Conservation (phyloP, 2,797 vertebrate genomes). For the Sylvia borin region DNA sequence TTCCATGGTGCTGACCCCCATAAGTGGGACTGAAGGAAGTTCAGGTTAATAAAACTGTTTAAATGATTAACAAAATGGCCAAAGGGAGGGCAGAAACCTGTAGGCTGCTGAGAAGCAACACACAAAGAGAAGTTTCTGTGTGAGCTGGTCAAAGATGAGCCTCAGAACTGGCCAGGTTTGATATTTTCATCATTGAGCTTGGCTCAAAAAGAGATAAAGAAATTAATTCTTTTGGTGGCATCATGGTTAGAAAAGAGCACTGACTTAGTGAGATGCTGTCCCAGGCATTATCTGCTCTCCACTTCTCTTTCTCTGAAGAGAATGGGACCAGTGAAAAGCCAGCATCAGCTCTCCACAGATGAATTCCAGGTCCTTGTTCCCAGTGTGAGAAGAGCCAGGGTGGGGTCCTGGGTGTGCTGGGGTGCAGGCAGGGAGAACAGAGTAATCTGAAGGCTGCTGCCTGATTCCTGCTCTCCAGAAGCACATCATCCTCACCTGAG, state of each 20-base stretch:
- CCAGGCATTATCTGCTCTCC: neutral
- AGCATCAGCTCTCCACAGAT: neutral
- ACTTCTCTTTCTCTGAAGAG: neutral
- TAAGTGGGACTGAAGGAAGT: neutral
- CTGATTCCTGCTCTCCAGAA: neutral
- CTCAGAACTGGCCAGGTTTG: neutral
- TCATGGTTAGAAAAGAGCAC: no score
- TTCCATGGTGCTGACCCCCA: fast-evolving
- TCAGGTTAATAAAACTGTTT: neutral
- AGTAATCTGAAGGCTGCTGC: neutral
- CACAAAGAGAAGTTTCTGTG: neutral
- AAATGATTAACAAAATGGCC: neutral
- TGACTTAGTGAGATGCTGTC: neutral
- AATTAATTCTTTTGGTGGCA: neutral
- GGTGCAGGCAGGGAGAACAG: neutral
- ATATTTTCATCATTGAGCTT: neutral
- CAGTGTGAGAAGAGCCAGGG: neutral
- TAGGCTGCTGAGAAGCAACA: neutral
- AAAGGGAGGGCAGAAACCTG: neutral
- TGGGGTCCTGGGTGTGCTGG: fast-evolving
- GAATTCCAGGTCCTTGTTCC: neutral
- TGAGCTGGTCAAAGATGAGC: neutral
- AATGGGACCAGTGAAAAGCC: neutral
- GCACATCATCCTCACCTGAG: neutral
- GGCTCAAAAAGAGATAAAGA: neutral